These are phyloP conservation scores for Ophioninae sp. DNA, from an alignment of 2,888 invertebrate species.

Conservation along the genomic window DNA sequence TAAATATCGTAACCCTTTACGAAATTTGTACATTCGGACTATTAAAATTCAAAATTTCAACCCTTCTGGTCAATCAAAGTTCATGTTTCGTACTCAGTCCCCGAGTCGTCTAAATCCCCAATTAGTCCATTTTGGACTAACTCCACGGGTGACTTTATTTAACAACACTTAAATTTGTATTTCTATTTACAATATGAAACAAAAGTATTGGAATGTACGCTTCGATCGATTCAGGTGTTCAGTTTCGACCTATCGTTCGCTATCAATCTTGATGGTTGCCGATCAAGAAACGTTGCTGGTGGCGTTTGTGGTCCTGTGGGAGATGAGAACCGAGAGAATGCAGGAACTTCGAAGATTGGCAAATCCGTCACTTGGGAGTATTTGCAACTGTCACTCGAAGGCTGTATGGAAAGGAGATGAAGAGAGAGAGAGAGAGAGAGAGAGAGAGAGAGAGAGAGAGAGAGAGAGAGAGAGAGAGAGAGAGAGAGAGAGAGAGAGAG, in stretches of 20 bases:
- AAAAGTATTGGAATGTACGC: neutral
- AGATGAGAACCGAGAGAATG: constrained; percentile 27
- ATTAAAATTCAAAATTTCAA: no score
- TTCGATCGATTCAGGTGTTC: neutral
- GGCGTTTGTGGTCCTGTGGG: constrained; percentile 15
- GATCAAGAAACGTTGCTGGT: neutral
- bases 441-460: neutral
- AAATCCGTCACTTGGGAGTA: constrained; percentile 33
- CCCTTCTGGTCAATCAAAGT: no score
- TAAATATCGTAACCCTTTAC: no score
- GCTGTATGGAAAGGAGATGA: neutral
- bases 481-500: neutral
- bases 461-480: constrained; percentile 4
- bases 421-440: neutral
- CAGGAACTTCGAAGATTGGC: constrained; percentile 32
- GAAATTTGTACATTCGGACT: no score
- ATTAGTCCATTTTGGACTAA: no score
- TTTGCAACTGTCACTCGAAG: constrained; percentile 40
- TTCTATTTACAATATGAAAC: no score
- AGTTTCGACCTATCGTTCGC: neutral
- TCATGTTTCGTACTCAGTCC: no score
- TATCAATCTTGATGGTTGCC: neutral
- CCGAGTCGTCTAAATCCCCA: no score
- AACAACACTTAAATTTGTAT: no score
- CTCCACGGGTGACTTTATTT: no score